A percentile compares a stretch with the other conserved stretches of the same genome.
phyloP scores from a whole-genome alignment of 2,797 vertebrate species.

The Poecilia wingei region DNA sequence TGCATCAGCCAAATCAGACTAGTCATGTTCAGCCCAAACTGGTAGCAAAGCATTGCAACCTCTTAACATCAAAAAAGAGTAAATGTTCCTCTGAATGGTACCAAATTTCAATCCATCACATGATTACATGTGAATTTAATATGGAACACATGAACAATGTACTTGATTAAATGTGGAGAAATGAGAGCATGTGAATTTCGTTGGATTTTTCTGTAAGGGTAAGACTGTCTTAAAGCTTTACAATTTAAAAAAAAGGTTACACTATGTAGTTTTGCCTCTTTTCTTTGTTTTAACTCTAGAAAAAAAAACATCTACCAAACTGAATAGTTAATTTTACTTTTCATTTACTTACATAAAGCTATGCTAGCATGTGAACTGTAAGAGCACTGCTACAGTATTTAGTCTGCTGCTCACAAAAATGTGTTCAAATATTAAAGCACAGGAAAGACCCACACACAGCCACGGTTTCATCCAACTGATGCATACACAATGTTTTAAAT shows the following conservation, averaged over 20 bases:
- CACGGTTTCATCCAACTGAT: slow-evolving; percentile 13
- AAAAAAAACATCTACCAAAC: not conserved
- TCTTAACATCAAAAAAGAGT: no score
- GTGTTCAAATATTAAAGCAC: slow-evolving; percentile 53
- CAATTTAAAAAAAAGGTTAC: not conserved
- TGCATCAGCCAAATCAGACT: no score
- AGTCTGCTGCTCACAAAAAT: slow-evolving; percentile 37
- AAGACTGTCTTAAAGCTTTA: not conserved
- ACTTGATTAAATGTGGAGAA: no score
- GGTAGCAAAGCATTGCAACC: no score
- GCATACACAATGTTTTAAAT: slow-evolving; percentile 40
- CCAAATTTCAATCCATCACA: no score
- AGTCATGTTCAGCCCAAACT: no score
- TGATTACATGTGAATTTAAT: no score
- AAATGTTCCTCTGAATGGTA: no score
- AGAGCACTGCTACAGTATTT: slow-evolving; percentile 5
- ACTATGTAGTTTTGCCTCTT: not conserved
- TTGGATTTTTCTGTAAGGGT: not conserved
- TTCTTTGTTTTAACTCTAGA: not conserved
- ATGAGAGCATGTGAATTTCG: no score
- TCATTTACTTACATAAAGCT: not conserved
- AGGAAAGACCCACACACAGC: not conserved
- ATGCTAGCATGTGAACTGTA: slow-evolving; percentile 27
- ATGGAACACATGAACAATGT: no score
- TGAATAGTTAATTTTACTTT: not conserved